These are phyloP conservation scores for Acipenser transmontanus DNA, from an alignment of 2,797 vertebrate genomes.

Conservation along the genomic window DNA sequence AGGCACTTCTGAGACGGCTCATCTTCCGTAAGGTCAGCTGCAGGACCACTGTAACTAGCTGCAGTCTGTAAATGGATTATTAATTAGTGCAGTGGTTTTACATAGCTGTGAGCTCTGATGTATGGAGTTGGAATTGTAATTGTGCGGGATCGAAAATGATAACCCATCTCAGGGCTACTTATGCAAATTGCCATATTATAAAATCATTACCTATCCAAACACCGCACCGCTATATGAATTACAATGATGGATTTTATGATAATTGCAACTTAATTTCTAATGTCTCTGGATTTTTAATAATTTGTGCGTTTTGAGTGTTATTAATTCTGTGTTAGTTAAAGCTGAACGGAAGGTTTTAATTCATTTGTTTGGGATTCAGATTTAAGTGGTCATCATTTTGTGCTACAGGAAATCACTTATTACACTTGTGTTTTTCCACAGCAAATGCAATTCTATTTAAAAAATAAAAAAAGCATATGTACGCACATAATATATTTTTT, in stretches of 20 bases:
- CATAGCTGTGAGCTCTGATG: conserved; percentile 99
- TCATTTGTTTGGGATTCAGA: conserved; percentile 48
- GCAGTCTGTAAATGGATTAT: conserved; percentile 98
- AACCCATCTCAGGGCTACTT: conserved; percentile 97
- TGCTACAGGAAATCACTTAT: conserved; percentile 37
- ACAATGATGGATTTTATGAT: conserved; percentile 99
- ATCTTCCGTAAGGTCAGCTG: conserved; percentile 92
- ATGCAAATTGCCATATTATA: conserved; percentile 99
- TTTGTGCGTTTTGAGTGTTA: conserved; percentile 84
- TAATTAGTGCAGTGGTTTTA: conserved; percentile 98
- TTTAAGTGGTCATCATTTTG: conserved; percentile 44
- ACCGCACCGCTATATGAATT: conserved; percentile 94
- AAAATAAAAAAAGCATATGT: conserved; percentile 19
- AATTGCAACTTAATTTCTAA: conserved; percentile 97
- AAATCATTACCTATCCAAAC: conserved; percentile 99
- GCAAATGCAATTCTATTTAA: conserved; percentile 29
- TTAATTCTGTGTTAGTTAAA: conserved; percentile 95
- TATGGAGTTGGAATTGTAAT: conserved; percentile 94
- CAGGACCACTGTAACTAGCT: conserved; percentile 93
- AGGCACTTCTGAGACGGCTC: conserved; percentile 96
- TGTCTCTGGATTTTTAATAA: conserved; percentile 81
- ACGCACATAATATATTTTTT: conserved; percentile 13
- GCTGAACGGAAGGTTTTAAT: conserved; percentile 69
- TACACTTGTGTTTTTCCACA: conserved; percentile 18
- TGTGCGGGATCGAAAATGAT: conserved; percentile 94